phyloP scores from a whole-genome alignment of 2,888 invertebrate genomes.

The Rhagium mordax region DNA sequence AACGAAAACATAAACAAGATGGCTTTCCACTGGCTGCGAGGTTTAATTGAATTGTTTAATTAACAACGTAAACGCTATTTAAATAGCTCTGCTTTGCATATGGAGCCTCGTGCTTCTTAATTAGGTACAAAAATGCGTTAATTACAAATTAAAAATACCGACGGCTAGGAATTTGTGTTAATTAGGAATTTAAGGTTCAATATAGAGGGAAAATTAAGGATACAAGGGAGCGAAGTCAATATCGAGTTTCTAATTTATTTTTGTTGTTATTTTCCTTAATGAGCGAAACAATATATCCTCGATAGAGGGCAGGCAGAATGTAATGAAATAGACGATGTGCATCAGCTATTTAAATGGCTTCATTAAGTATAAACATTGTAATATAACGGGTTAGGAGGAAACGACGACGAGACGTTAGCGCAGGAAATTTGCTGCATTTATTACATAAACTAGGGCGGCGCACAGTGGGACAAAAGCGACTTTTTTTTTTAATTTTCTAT shows the following conservation, averaged over 20 bases:
- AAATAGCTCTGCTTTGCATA: no score
- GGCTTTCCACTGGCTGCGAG: no score
- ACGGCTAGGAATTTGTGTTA: neutral
- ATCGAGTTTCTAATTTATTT: neutral
- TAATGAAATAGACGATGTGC: no score
- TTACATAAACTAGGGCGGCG: no score
- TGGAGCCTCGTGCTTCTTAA: neutral
- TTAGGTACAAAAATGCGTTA: neutral
- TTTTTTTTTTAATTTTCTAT: no score
- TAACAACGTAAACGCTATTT: neutral
- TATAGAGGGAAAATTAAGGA: neutral
- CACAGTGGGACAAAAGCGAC: no score
- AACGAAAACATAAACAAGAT: neutral
- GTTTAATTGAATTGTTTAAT: conserved; percentile 12
- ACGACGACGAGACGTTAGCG: no score
- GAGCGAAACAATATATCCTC: neutral
- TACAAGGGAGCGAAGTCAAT: no score
- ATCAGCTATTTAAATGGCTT: no score
- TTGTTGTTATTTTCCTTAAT: neutral
- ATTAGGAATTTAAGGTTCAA: neutral
- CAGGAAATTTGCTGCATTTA: no score
- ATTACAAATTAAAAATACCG: neutral
- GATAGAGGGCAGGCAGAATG: neutral
- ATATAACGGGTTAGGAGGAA: no score
- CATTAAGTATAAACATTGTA: no score